Evolutionary conservation across 2,113 vertebrate genomes (phyloP).

Genomic region (Melospiza melodia): DNA sequence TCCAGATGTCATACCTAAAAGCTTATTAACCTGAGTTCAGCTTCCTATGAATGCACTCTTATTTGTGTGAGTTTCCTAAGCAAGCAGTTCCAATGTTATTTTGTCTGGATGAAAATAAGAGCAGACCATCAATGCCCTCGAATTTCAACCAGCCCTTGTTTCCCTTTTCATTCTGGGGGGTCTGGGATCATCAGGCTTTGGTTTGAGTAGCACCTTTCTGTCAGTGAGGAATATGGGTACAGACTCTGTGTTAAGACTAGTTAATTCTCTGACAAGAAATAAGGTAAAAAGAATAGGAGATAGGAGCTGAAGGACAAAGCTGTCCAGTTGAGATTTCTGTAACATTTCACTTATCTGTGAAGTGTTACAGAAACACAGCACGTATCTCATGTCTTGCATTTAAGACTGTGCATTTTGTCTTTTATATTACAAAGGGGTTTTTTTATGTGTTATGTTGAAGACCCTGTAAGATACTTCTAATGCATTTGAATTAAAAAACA

Average conservation of each 20-base stretch:
- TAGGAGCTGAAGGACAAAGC: not conserved
- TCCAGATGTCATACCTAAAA: not conserved
- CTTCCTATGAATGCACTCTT: not conserved
- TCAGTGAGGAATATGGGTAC: not conserved
- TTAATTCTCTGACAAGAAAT: not conserved
- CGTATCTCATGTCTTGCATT: not conserved
- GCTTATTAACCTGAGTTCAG: not conserved
- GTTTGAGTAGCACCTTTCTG: not conserved
- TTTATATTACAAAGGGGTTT: not conserved
- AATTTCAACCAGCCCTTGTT: not conserved
- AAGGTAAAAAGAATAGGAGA: not conserved
- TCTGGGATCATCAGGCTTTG: not conserved
- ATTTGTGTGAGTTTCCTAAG: not conserved
- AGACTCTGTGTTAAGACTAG: not conserved
- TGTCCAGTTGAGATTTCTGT: not conserved
- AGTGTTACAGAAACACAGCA: not conserved
- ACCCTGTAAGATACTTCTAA: not conserved
- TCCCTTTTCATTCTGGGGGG: not conserved
- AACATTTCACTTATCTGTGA: not conserved
- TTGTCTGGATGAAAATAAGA: not conserved
- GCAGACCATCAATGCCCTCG: not conserved
- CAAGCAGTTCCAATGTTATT: not conserved
- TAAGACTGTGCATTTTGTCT: not conserved
- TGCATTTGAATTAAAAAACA: not conserved
- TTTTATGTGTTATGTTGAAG: not conserved